Evolutionary conservation across 2,797 vertebrate genomes (phyloP).

Genomic region (Clangula hyemalis): DNA sequence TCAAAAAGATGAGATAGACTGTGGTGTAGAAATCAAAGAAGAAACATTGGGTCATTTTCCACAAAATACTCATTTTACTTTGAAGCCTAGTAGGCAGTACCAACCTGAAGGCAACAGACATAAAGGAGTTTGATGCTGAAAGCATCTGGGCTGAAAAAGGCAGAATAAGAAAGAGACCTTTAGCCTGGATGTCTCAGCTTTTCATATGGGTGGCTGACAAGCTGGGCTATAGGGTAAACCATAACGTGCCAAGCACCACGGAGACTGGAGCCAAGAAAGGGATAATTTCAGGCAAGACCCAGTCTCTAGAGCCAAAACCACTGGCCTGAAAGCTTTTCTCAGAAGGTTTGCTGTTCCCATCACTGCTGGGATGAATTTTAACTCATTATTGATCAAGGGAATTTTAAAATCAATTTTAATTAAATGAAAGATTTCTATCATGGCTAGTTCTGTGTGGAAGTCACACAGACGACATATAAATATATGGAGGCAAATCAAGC

Average conservation of each 20-base stretch:
- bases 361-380: constrained; percentile 80
- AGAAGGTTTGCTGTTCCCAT: constrained; percentile 70
- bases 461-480: constrained; percentile 71
- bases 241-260: constrained; percentile 21
- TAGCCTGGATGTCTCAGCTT: constrained; percentile 10
- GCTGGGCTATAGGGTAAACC: constrained; percentile 63
- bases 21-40: not conserved
- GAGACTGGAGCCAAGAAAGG: constrained; percentile 36
- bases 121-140: not conserved
- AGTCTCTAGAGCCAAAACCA: constrained; percentile 59
- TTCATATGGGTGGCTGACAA: constrained; percentile 32
- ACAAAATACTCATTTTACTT: not conserved
- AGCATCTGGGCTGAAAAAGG: not conserved
- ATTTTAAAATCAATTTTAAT: constrained; percentile 87
- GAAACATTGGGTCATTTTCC: constrained; percentile 35
- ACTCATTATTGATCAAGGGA: constrained; percentile 83
- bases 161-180: constrained; percentile 28
- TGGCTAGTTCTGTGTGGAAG: constrained; percentile 77
- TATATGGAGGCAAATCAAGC: constrained; percentile 49
- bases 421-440: constrained; percentile 86
- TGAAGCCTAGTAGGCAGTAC: not conserved
- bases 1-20: not conserved
- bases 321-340: constrained; percentile 62
- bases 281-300: constrained; percentile 66
- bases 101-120: not conserved